Conservation (phyloP, 1,140 invertebrate species). For the Rhysida immarginata region DNA sequence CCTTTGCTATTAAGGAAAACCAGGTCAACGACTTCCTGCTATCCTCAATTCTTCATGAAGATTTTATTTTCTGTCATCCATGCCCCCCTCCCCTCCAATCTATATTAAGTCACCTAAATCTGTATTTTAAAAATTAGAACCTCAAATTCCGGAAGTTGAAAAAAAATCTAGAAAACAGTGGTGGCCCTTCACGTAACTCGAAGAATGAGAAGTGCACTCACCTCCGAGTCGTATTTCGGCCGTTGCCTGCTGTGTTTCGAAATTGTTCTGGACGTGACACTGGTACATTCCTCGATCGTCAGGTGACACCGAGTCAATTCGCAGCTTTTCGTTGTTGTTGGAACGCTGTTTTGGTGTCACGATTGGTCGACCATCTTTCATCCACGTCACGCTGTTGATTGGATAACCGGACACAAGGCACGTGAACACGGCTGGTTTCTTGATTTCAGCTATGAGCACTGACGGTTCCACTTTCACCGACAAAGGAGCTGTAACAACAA, state of each 20-base stretch:
- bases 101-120: too few relatives aligned
- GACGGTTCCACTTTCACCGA: constrained; percentile 72
- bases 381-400: constrained; percentile 73
- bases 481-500: constrained; percentile 47
- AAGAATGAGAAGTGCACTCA: too few relatives aligned
- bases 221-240: constrained; percentile 30
- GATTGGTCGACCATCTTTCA: constrained; percentile 74
- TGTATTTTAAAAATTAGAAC: too few relatives aligned
- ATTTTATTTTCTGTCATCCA: too few relatives aligned
- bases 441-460: constrained; percentile 82
- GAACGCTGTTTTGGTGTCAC: constrained; percentile 22
- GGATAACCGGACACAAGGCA: constrained; percentile 72
- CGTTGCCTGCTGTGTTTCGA: constrained; percentile 26
- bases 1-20: too few relatives aligned
- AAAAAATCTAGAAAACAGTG: too few relatives aligned
- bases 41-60: too few relatives aligned
- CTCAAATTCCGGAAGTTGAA: too few relatives aligned
- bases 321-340: constrained; percentile 15
- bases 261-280: constrained; percentile 29
- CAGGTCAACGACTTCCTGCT: too few relatives aligned
- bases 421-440: constrained; percentile 71
- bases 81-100: too few relatives aligned
- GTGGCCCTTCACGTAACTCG: too few relatives aligned
- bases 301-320: constrained; percentile 24
- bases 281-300: constrained; percentile 35